Conservation (phyloP, 2,113 vertebrate genomes). For the Anoplopoma fimbria region DNA sequence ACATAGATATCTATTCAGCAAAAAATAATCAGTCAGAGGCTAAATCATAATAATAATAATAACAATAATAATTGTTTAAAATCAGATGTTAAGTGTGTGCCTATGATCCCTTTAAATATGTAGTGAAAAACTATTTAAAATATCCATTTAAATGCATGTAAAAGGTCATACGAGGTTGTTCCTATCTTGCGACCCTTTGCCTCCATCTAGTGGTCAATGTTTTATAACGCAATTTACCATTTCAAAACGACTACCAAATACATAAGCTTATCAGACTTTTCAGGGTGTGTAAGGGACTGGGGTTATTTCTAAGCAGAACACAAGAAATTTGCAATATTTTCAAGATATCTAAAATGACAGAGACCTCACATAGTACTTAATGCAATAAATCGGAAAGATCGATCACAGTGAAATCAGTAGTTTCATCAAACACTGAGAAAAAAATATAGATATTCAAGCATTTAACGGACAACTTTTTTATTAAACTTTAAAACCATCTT, state of each 20-base stretch:
- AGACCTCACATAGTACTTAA: neutral
- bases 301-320: neutral
- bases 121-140: neutral
- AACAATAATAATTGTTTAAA: no score
- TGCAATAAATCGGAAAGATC: neutral
- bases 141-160: neutral
- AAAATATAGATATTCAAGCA: neutral
- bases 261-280: neutral
- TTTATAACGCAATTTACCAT: neutral
- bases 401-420: neutral
- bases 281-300: neutral
- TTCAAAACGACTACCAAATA: neutral
- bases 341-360: neutral
- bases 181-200: neutral
- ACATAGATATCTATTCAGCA: neutral
- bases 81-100: neutral
- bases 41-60: no score
- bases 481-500: slow-evolving; percentile 12
- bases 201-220: slow-evolving; percentile 48
- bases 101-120: no score
- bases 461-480: neutral
- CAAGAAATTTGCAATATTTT: neutral
- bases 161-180: slow-evolving; percentile 16
- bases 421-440: neutral
- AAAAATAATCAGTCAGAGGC: neutral